A percentile compares a stretch with the other conserved stretches of the same genome.
phyloP scores from a whole-genome alignment of 2,797 vertebrate genomes.

The Chiroxiphia lanceolata region DNA sequence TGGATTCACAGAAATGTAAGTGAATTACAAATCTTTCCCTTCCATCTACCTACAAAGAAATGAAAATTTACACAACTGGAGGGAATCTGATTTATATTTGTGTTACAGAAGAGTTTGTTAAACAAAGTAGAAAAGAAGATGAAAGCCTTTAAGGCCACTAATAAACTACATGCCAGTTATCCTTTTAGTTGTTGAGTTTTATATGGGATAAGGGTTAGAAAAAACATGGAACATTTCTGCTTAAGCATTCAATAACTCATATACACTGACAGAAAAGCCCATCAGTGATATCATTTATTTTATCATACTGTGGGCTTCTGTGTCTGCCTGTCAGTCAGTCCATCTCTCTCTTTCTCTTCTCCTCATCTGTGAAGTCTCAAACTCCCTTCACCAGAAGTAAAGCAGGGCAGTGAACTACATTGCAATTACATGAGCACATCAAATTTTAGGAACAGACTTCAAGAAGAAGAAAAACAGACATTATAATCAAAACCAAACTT shows the following conservation, averaged over 20 bases:
- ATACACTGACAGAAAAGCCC: conserved; percentile 15
- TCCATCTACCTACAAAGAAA: not conserved
- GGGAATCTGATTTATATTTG: not conserved
- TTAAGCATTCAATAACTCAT: conserved; percentile 17
- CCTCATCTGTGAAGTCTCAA: conserved; percentile 5
- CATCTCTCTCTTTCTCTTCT: not conserved
- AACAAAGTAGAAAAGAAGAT: not conserved
- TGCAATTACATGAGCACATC: conserved; percentile 50
- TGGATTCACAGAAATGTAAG: not conserved
- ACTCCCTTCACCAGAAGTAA: not conserved
- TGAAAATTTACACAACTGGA: not conserved
- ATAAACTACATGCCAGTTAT: not conserved
- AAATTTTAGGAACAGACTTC: conserved; percentile 51
- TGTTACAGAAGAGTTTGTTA: not conserved
- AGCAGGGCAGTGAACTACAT: conserved; percentile 42
- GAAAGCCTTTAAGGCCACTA: not conserved
- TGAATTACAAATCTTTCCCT: not conserved
- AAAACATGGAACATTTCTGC: not conserved
- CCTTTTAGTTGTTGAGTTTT: not conserved
- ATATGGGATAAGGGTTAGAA: not conserved
- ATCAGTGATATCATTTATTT: not conserved
- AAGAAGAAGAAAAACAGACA: conserved; percentile 53
- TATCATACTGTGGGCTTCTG: not conserved
- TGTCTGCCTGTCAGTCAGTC: not conserved
- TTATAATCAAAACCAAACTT: conserved; percentile 70